phyloP scores from a whole-genome alignment of 2,797 vertebrate species.

The Peromyscus nudipes region DNA sequence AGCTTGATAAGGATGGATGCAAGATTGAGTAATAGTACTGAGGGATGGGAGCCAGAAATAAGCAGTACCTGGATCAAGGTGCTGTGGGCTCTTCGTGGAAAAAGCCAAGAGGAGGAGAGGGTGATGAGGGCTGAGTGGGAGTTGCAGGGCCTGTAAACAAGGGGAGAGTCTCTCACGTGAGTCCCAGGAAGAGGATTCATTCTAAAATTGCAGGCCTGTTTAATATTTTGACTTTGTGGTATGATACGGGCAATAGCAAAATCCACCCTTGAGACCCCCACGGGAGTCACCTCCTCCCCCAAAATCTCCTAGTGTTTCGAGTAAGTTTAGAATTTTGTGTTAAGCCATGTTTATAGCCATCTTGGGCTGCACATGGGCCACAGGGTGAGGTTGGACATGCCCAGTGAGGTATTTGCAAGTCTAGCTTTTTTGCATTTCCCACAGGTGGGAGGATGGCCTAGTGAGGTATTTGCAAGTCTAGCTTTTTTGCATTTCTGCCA shows the following conservation, averaged over 20 bases:
- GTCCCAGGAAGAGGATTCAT: not conserved
- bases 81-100: not conserved
- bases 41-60: not conserved
- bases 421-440: not conserved
- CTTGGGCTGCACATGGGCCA: not conserved
- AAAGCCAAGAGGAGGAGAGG: not conserved
- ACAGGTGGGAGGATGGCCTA: not conserved
- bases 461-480: not conserved
- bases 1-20: not conserved
- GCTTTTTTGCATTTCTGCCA: not conserved
- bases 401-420: not conserved
- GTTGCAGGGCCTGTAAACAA: not conserved
- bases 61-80: not conserved
- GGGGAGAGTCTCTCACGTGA: not conserved
- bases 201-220: not conserved
- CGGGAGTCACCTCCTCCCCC: too few species aligned
- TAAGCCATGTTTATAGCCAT: not conserved
- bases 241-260: not conserved
- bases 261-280: not conserved
- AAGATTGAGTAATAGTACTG: not conserved
- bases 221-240: not conserved
- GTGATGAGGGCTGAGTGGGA: not conserved
- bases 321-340: not conserved
- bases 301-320: not conserved
- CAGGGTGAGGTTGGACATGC: not conserved